Conservation (phyloP, 2,888 invertebrate species). For the Orthonevra nobilis region DNA sequence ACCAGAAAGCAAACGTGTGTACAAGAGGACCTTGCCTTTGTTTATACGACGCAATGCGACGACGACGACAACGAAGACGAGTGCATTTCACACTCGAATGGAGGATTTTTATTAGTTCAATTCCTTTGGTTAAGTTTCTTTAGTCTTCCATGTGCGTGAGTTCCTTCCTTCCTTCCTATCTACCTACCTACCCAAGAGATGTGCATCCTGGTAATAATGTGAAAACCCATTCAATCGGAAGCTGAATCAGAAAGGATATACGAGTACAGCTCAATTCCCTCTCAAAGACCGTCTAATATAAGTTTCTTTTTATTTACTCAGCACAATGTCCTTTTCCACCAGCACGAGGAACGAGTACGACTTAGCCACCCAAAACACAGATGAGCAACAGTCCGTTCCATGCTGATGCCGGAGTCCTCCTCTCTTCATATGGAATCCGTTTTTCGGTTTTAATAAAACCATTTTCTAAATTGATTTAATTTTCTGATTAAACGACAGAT, state of each 20-base stretch:
- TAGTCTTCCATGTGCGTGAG: constrained; percentile 3
- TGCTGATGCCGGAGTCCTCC: background rate
- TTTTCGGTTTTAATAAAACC: constrained; percentile 60
- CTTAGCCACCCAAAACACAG: too few species aligned
- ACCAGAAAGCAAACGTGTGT: constrained; percentile 27
- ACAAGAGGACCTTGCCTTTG: constrained; percentile 40
- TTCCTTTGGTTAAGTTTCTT: constrained; percentile 75
- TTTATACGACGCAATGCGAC: constrained; percentile 33
- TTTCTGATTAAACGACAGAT: constrained; percentile 63
- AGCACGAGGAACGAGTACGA: too few species aligned
- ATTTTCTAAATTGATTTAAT: constrained; percentile 67
- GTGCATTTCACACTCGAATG: constrained; percentile 79
- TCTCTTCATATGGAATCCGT: background rate
- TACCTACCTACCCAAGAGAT: too few species aligned
- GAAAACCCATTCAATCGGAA: constrained; percentile 63
- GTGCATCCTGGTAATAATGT: constrained; percentile 56
- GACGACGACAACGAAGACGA: constrained; percentile 31
- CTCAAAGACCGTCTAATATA: background rate
- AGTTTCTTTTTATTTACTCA: constrained; percentile 22
- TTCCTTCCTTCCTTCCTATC: background rate
- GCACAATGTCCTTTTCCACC: too few species aligned
- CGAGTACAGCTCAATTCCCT: constrained; percentile 36
- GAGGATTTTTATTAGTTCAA: constrained; percentile 80
- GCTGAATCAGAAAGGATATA: constrained; percentile 55
- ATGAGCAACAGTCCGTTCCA: constrained; percentile 16